phyloP scores from a whole-genome alignment of 2,888 invertebrate genomes.

The Arctia plantaginis region DNA sequence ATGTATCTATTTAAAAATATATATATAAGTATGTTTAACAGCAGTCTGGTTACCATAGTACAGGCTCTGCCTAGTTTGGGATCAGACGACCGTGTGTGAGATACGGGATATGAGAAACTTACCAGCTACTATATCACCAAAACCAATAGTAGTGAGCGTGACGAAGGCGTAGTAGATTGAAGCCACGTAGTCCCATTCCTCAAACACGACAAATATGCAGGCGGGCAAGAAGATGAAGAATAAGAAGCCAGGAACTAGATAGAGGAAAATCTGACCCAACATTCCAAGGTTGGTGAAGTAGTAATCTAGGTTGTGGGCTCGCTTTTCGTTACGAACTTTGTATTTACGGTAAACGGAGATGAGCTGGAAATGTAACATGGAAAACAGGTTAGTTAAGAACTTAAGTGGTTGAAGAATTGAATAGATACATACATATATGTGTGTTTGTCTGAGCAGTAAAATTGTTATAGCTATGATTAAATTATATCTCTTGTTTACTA shows the following conservation, averaged over 20 bases:
- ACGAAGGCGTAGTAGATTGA: constrained; percentile 96
- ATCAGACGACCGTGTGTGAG: too few species aligned
- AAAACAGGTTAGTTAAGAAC: not conserved
- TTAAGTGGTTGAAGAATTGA: too few species aligned
- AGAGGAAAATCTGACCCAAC: constrained; percentile 92
- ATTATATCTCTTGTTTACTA: not conserved
- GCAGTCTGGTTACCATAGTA: too few species aligned
- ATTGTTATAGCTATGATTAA: not conserved
- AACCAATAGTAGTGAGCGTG: constrained; percentile 95
- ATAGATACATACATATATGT: too few species aligned
- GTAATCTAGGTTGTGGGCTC: constrained; percentile 87
- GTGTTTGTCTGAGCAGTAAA: too few species aligned
- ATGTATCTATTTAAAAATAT: too few species aligned
- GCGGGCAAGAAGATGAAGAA: constrained; percentile 95
- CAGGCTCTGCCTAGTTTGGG: too few species aligned
- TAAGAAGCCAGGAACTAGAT: constrained; percentile 95
- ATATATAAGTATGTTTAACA: too few species aligned
- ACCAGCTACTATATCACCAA: constrained; percentile 97
- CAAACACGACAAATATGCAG: constrained; percentile 93
- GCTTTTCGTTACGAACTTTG: constrained; percentile 88
- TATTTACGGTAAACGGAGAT: constrained; percentile 92
- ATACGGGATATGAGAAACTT: too few species aligned
- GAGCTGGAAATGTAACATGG: constrained; percentile 84
- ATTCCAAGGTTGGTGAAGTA: constrained; percentile 90
- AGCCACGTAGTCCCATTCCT: constrained; percentile 94